Evolutionary conservation across 2,113 vertebrate genomes (phyloP), one percentile per base, ranked within the genome.

Genomic region (Gracilinanus agilis): DNA sequence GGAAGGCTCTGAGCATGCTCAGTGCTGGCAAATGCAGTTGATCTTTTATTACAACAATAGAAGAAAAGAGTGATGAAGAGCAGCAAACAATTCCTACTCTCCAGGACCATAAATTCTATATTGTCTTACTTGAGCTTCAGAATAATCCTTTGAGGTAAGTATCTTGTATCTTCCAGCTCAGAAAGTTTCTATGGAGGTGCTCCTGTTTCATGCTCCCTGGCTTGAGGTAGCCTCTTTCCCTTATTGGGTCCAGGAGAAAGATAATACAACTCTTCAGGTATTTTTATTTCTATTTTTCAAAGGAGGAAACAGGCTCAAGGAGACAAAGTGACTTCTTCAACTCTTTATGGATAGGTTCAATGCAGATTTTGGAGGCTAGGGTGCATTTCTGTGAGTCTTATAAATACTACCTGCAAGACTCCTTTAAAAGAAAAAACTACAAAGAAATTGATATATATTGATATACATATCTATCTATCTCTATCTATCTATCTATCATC

Each of bases 211-310:
- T 96, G 58, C 95, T 44, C 89, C 89, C 96, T 88, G 92, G 75
- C 92, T 89, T 96, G 93, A 95, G 94, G 91, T 89, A 96, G 67
- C 44, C 90, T 92, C 67, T 93, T 95, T 92, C 93, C 55, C 91
- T 93, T 83, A 91, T 93, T 95, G 91, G 95, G 91, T 58, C 54
- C 88, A 89, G 94, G 93, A 93, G 90, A 97, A 96, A 96, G 95
- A 94, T 95, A 97, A 96, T 93, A 95, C 5, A 83, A 83, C n/a
- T 83, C 16, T n/a, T 34, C 34, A 75, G 34, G 16, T 75, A n/a
- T 75, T n/a, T 75, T 83, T 83, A 83, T 40, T 83, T 12, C 34
- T 19, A 40, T 40, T 83, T 83, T 83, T 40, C 67, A 83, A 83
- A 40, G 16, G 34, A 83, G n/a, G 34, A 83, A 83, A n/a, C 16